Percentiles rank a stretch among this genome's conserved stretches.
Conservation (phyloP, 2,888 invertebrate species). For the Netelia virgata region DNA sequence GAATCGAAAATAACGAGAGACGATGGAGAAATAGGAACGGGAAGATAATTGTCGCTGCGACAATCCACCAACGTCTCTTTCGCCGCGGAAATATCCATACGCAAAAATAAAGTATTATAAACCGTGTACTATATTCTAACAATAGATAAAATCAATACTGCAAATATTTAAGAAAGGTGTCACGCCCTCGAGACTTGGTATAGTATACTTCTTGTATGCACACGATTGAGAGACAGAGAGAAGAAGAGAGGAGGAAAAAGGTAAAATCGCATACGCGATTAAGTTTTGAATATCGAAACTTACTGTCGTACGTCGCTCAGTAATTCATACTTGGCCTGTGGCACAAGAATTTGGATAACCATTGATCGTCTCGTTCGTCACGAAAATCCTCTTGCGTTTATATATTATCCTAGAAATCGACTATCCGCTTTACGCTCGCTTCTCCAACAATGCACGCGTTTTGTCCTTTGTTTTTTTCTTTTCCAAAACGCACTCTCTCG, state of each 20-base stretch:
- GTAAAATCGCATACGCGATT: not conserved
- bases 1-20: too few species aligned
- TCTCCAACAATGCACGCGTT: too few species aligned
- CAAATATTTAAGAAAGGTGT: not conserved
- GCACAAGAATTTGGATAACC: conserved; percentile 79
- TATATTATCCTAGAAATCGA: not conserved
- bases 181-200: not conserved
- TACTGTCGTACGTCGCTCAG: conserved; percentile 77
- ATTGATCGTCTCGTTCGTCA: conserved; percentile 72
- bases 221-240: not conserved
- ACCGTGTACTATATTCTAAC: conserved; percentile 34
- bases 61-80: too few species aligned
- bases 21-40: too few species aligned
- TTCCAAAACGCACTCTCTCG: too few species aligned
- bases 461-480: too few species aligned
- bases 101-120: not conserved
- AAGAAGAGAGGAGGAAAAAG: not conserved
- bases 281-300: conserved; percentile 61
- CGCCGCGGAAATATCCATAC: too few species aligned
- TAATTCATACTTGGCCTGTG: conserved; percentile 79
- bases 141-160: conserved; percentile 61
- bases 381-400: not conserved
- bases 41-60: too few species aligned
- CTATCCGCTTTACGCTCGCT: too few species aligned
- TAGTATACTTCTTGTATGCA: not conserved